These are phyloP conservation scores for Argyresthia albistria DNA, from an alignment of 2,888 invertebrate species.

Conservation along the genomic window DNA sequence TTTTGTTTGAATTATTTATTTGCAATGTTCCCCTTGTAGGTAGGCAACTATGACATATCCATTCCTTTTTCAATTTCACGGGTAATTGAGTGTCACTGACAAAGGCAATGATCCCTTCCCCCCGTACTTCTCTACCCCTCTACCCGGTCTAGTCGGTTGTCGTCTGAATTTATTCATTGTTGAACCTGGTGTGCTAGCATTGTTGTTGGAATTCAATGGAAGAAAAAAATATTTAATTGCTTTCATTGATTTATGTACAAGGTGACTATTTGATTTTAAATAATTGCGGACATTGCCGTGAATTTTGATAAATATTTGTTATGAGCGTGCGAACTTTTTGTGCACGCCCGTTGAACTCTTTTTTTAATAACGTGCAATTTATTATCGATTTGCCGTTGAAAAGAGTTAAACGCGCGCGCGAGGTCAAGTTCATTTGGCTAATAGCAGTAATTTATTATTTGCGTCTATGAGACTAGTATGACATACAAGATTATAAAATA, in stretches of 20 bases:
- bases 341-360: too few relatives aligned
- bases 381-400: too few relatives aligned
- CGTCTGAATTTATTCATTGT: not conserved
- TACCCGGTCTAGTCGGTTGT: not conserved
- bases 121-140: not conserved
- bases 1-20: constrained; percentile 19
- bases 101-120: constrained; percentile 16
- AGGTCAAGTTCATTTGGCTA: too few relatives aligned
- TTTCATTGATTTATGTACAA: constrained; percentile 1
- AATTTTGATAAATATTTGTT: not conserved
- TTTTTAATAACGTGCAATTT: too few relatives aligned
- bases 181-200: not conserved
- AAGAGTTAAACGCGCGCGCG: too few relatives aligned
- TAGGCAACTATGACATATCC: constrained; percentile 6
- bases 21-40: constrained; percentile 1
- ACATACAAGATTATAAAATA: too few relatives aligned
- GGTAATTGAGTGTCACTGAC: constrained; percentile 51
- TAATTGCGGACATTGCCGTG: not conserved
- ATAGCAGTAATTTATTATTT: too few relatives aligned
- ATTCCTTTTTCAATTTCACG: constrained; percentile 40
- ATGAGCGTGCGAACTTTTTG: too few relatives aligned
- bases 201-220: constrained; percentile 1
- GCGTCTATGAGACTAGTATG: too few relatives aligned
- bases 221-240: constrained; percentile 2
- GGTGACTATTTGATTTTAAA: not conserved